Conservation (phyloP, 2,888 invertebrate genomes). For the Scrobipalpa costella region DNA sequence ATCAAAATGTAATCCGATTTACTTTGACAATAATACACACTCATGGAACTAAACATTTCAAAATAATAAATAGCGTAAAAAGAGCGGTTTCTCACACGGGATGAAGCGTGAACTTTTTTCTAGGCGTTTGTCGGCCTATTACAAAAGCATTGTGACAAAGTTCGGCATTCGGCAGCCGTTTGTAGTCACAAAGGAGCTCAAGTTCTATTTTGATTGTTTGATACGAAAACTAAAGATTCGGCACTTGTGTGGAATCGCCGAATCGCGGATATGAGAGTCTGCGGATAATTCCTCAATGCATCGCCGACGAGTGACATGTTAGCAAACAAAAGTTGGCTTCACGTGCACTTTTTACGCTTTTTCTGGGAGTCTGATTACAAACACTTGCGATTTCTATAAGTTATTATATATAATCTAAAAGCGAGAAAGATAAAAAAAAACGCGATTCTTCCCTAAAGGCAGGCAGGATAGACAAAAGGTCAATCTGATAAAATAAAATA, state of each 20-base stretch:
- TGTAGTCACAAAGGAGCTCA: conserved; percentile 53
- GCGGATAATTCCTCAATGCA: conserved; percentile 51
- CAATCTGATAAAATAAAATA: too few species aligned
- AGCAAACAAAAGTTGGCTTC: conserved; percentile 49
- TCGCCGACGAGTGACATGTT: conserved; percentile 43
- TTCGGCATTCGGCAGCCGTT: conserved; percentile 66
- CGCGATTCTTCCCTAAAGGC: too few species aligned
- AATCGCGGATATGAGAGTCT: conserved; percentile 51
- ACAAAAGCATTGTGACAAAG: conserved; percentile 60
- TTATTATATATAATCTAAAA: neutral
- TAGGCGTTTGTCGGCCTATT: conserved; percentile 46
- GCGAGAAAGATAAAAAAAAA: neutral
- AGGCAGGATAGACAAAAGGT: too few species aligned
- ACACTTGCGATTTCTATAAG: conserved; percentile 28
- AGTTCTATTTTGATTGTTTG: conserved; percentile 72
- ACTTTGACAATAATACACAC: neutral
- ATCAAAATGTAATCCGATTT: conserved; percentile 4
- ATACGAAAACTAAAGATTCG: conserved; percentile 62
- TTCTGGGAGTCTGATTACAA: conserved; percentile 29
- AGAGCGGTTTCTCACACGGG: conserved; percentile 52
- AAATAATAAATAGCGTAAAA: conserved; percentile 43
- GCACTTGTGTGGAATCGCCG: conserved; percentile 61
- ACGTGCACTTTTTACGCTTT: conserved; percentile 27
- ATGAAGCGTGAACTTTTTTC: conserved; percentile 55
- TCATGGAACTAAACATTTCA: neutral